Evolutionary conservation across 2,888 invertebrate genomes (phyloP).

Genomic region (Aleiodes leptofemur): DNA sequence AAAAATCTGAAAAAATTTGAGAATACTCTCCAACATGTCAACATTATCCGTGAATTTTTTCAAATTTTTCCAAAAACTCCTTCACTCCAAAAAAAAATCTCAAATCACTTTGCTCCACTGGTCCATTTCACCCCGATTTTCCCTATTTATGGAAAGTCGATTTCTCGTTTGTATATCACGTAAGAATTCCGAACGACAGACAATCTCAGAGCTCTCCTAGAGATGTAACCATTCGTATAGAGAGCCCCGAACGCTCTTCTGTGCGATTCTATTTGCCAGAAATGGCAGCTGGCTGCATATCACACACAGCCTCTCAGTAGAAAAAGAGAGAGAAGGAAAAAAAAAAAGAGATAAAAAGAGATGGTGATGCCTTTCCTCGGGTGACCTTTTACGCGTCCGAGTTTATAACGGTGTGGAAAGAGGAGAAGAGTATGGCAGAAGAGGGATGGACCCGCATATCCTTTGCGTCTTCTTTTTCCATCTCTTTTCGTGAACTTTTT

Average conservation of each 20-base stretch:
- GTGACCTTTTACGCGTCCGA: conserved; percentile 56
- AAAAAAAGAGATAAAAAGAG: conserved; percentile 5
- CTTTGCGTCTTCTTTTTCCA: conserved; percentile 20
- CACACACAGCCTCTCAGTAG: conserved; percentile 10
- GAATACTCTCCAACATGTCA: too few relatives aligned
- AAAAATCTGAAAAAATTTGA: too few relatives aligned
- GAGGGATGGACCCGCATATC: conserved; percentile 54
- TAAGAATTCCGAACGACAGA: conserved; percentile 34
- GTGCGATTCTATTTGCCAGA: conserved; percentile 53
- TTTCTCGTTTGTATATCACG: conserved; percentile 40
- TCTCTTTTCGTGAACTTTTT: conserved; percentile 22
- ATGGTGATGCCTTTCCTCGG: conserved; percentile 46
- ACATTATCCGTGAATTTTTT: too few relatives aligned
- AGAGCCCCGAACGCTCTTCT: conserved; percentile 48
- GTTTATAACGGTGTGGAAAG: conserved; percentile 51
- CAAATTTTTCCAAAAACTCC: too few relatives aligned
- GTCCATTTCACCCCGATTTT: too few relatives aligned
- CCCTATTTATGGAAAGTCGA: conserved; percentile 40
- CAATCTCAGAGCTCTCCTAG: conserved; percentile 36
- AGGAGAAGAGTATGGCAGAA: conserved; percentile 37
- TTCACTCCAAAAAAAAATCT: too few relatives aligned
- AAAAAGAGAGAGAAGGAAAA: not conserved
- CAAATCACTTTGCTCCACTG: too few relatives aligned
- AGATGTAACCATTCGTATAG: conserved; percentile 54
- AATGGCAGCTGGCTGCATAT: conserved; percentile 48